A percentile compares a stretch with the other conserved stretches of the same genome.
These are phyloP conservation scores for Stenoptilia bipunctidactyla DNA, from an alignment of 2,888 invertebrate genomes.

Conservation along the genomic window DNA sequence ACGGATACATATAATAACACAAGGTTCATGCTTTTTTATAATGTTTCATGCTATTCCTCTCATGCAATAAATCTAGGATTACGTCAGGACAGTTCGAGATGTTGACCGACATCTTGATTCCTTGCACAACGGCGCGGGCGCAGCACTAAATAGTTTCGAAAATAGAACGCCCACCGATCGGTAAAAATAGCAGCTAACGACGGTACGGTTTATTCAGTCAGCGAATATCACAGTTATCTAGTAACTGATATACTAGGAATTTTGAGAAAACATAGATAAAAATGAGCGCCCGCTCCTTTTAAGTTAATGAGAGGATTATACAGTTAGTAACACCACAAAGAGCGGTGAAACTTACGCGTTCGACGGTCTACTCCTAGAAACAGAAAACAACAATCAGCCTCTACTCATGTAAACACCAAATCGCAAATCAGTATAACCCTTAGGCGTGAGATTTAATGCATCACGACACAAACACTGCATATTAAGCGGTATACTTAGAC, in stretches of 20 bases:
- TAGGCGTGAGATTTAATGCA: slow-evolving; percentile 56
- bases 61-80: slow-evolving; percentile 43
- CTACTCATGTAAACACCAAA: slow-evolving; percentile 42
- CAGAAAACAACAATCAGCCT: slow-evolving; percentile 70
- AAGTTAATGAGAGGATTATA: slow-evolving; percentile 51
- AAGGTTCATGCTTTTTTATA: slow-evolving; percentile 46
- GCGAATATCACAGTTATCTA: slow-evolving; percentile 32
- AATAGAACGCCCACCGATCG: slow-evolving; percentile 55
- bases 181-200: slow-evolving; percentile 45
- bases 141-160: slow-evolving; percentile 33
- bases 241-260: slow-evolving; percentile 30
- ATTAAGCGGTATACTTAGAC: slow-evolving; percentile 21
- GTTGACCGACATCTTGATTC: slow-evolving; percentile 54
- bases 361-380: slow-evolving; percentile 73
- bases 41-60: slow-evolving; percentile 32
- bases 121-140: slow-evolving; percentile 55
- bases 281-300: slow-evolving; percentile 47
- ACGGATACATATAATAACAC: slow-evolving; percentile 27
- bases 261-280: slow-evolving; percentile 24
- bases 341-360: slow-evolving; percentile 72
- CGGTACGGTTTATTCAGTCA: slow-evolving; percentile 30
- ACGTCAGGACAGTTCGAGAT: slow-evolving; percentile 29
- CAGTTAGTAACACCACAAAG: slow-evolving; percentile 69
- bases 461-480: slow-evolving; percentile 45
- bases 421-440: slow-evolving; percentile 31